A percentile compares a stretch with the other conserved stretches of the same genome.
phyloP scores from a whole-genome alignment of 2,113 vertebrate genomes.

The Ia io region DNA sequence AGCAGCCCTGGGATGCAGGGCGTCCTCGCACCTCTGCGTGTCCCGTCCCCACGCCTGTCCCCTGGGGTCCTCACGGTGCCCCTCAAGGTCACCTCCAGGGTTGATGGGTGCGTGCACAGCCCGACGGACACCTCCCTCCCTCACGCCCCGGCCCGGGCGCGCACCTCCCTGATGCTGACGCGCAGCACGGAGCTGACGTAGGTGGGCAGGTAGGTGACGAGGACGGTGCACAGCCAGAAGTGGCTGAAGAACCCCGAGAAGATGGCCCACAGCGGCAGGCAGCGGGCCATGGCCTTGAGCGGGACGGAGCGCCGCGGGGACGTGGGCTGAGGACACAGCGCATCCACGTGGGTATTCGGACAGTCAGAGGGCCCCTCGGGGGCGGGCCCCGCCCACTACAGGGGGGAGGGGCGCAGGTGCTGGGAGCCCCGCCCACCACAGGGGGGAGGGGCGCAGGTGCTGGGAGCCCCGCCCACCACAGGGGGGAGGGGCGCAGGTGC shows the following conservation, averaged over 20 bases:
- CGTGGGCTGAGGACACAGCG: conserved; percentile 77
- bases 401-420: no score
- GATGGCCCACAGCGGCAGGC: conserved; percentile 91
- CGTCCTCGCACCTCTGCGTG: background rate
- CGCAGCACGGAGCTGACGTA: conserved; percentile 88
- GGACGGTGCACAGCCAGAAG: conserved; percentile 90
- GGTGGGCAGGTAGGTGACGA: conserved; percentile 88
- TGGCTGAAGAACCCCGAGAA: conserved; percentile 88
- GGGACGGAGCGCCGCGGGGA: conserved; percentile 86
- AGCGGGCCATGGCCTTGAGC: conserved; percentile 82
- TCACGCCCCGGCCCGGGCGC: background rate
- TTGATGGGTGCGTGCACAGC: background rate
- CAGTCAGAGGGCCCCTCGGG: background rate
- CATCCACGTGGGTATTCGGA: background rate
- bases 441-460: no score
- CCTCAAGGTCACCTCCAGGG: background rate
- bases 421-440: no score
- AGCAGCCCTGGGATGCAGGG: background rate
- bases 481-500: background rate
- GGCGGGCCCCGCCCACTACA: background rate
- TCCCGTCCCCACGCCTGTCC: background rate
- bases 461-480: background rate
- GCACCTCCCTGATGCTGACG: conserved; percentile 87
- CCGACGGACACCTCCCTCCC: background rate
- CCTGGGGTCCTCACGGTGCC: background rate